Conservation (phyloP, 2,797 vertebrate genomes). For the Netta rufina region DNA sequence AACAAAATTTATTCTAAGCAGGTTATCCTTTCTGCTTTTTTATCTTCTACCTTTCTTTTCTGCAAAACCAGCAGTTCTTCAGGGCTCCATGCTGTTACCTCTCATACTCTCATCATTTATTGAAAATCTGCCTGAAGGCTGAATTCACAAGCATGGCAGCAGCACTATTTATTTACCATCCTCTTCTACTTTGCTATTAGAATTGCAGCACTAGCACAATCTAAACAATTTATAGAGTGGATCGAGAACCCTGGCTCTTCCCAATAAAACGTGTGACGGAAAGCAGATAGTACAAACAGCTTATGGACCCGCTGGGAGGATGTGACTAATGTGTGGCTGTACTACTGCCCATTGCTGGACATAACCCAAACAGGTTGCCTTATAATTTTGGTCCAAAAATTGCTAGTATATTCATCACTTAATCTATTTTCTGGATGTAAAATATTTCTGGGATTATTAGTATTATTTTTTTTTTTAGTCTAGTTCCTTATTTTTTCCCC, state of each 20-base stretch:
- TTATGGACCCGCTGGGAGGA: neutral
- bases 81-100: neutral
- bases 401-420: neutral
- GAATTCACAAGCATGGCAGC: neutral
- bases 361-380: neutral
- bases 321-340: neutral
- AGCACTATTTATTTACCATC: neutral
- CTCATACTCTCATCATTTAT: conserved; percentile 36
- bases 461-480: neutral
- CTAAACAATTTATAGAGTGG: neutral
- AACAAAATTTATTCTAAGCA: neutral
- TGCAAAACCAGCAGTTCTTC: neutral
- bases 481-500: neutral
- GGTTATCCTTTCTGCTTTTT: neutral
- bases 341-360: neutral
- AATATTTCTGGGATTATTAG: neutral
- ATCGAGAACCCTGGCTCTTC: neutral
- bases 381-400: neutral
- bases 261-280: neutral
- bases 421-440: neutral
- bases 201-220: neutral
- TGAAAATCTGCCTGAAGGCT: conserved; percentile 43
- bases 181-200: neutral
- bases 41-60: neutral
- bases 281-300: neutral